A percentile compares a stretch with the other conserved stretches of the same genome.
Conservation (phyloP, 2,113 vertebrate genomes). For the Sialia sialis region DNA sequence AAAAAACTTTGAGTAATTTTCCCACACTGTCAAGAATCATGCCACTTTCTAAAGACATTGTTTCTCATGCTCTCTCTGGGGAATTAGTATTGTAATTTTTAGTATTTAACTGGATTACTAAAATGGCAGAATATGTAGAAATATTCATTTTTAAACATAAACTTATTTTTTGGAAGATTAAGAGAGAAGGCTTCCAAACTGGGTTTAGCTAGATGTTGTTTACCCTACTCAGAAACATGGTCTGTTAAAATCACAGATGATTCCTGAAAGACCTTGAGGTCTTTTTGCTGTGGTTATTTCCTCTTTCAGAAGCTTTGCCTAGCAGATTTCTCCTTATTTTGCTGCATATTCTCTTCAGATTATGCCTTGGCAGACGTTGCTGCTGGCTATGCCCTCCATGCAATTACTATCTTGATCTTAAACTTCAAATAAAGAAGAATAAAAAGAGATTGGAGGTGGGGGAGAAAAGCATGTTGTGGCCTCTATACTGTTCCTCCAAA, state of each 20-base stretch:
- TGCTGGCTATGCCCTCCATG: background rate
- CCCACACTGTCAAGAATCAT: background rate
- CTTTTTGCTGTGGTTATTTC: background rate
- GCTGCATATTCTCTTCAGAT: background rate
- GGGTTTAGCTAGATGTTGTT: background rate
- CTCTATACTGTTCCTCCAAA: background rate
- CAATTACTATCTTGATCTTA: background rate
- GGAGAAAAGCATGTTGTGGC: background rate
- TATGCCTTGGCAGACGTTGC: background rate
- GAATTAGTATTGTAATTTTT: background rate
- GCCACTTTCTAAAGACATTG: background rate
- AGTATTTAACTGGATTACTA: background rate
- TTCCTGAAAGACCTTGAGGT: background rate
- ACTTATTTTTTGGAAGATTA: background rate
- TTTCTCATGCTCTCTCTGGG: background rate
- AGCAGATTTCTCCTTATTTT: background rate
- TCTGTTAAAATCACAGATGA: background rate
- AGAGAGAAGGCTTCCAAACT: background rate
- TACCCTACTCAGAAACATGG: background rate
- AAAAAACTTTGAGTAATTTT: background rate
- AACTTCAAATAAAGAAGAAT: background rate
- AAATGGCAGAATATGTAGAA: background rate
- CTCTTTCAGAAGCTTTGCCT: background rate
- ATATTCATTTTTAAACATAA: background rate
- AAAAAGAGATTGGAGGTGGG: background rate